Conservation (phyloP, 2,888 invertebrate genomes). For the Eupithecia insigniata region DNA sequence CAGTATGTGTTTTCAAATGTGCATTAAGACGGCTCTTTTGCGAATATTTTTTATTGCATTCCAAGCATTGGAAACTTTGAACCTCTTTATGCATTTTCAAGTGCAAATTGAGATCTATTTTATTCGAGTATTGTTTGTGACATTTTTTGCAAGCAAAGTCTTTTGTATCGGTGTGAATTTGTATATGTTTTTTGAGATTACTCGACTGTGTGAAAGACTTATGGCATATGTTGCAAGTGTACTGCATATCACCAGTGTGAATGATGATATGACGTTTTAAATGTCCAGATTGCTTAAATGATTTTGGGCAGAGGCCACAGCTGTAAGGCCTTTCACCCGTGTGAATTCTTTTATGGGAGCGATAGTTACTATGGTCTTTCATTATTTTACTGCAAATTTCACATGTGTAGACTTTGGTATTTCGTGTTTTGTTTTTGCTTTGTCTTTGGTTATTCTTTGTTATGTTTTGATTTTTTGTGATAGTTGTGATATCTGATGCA, state of each 20-base stretch:
- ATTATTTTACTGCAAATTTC: neutral
- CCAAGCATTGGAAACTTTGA: neutral
- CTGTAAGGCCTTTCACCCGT: neutral
- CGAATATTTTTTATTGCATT: neutral
- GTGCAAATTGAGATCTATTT: neutral
- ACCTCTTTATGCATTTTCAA: neutral
- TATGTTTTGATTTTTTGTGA: too few species aligned
- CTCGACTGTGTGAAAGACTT: neutral
- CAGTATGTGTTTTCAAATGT: neutral
- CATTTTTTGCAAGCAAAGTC: neutral
- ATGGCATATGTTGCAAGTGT: neutral
- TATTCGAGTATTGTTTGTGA: neutral
- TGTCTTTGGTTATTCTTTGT: too few species aligned
- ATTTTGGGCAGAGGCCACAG: neutral
- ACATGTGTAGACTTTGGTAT: neutral
- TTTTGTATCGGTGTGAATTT: neutral
- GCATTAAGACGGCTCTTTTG: neutral
- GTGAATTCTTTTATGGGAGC: neutral
- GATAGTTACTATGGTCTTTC: neutral
- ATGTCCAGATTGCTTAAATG: neutral
- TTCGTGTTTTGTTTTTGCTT: neutral
- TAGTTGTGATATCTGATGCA: too few species aligned
- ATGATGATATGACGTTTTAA: neutral
- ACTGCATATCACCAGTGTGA: neutral
- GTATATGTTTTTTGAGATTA: neutral